Evolutionary conservation across 2,797 vertebrate genomes (phyloP).

Genomic region (Pangasius larnaudii): DNA sequence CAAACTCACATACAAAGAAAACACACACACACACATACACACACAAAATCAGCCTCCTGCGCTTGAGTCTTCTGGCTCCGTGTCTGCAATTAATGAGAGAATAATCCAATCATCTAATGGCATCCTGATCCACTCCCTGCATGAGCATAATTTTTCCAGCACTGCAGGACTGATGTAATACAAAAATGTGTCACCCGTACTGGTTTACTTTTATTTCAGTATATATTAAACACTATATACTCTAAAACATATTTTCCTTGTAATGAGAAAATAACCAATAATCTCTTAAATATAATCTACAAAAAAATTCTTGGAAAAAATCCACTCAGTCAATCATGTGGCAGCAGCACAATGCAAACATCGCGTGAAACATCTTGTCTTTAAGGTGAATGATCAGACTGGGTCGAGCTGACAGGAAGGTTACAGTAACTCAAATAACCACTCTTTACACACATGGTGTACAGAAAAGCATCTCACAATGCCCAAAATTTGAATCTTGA

Average conservation of each 20-base stretch:
- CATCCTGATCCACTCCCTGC: conserved; percentile 33
- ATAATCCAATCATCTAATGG: conserved; percentile 48
- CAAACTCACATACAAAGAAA: not conserved
- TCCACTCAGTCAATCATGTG: not conserved
- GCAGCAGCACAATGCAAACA: not conserved
- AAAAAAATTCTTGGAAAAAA: not conserved
- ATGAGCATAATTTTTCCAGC: conserved; percentile 19
- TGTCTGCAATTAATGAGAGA: conserved; percentile 25
- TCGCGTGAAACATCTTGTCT: not conserved
- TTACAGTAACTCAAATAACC: not conserved
- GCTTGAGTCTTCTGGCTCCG: not conserved
- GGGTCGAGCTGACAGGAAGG: not conserved
- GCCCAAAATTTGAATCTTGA: not conserved
- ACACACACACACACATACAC: conserved; percentile 31
- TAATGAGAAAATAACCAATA: not conserved
- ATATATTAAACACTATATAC: not conserved
- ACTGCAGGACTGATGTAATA: not conserved
- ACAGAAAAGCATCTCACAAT: not conserved
- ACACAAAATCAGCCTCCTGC: not conserved
- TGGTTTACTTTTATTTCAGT: not conserved
- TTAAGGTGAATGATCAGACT: not conserved
- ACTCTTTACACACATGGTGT: not conserved
- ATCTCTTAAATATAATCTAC: not conserved
- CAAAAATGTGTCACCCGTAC: not conserved
- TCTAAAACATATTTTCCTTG: not conserved